Conservation (phyloP, 2,888 invertebrate species). For the Tinea pellionella region DNA sequence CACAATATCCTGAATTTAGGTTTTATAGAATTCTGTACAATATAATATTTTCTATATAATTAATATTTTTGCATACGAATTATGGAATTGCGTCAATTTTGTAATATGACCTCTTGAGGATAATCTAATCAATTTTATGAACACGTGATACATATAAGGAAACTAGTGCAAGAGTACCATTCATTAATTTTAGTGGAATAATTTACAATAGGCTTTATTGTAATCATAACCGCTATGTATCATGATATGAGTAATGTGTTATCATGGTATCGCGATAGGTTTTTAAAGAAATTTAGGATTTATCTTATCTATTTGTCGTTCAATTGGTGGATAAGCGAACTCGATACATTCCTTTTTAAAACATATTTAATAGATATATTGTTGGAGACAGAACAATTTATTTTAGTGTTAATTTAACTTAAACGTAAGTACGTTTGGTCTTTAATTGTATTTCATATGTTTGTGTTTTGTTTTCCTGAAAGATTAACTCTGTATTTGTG, state of each 20-base stretch:
- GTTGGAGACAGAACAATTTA: not conserved
- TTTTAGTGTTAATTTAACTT: not conserved
- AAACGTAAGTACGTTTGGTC: not conserved
- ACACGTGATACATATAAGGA: not conserved
- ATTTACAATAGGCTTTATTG: not conserved
- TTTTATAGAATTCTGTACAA: no score
- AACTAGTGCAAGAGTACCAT: not conserved
- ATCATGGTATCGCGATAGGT: not conserved
- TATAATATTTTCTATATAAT: no score
- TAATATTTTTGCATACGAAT: no score
- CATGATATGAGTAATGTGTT: not conserved
- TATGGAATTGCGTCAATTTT: no score
- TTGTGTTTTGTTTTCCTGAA: not conserved
- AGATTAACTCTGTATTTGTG: no score
- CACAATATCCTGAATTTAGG: no score
- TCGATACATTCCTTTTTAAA: not conserved
- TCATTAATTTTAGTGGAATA: not conserved
- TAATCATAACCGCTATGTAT: not conserved
- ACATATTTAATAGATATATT: constrained; percentile 8
- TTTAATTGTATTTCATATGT: not conserved
- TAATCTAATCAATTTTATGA: not conserved
- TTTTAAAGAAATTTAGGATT: not conserved
- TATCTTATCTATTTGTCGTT: not conserved
- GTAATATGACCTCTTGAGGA: no score
- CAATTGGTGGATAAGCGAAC: constrained; percentile 3